Evolutionary conservation across 2,888 invertebrate genomes (phyloP), one percentile per base, ranked within the genome.

Genomic region (Netelia virgata): DNA sequence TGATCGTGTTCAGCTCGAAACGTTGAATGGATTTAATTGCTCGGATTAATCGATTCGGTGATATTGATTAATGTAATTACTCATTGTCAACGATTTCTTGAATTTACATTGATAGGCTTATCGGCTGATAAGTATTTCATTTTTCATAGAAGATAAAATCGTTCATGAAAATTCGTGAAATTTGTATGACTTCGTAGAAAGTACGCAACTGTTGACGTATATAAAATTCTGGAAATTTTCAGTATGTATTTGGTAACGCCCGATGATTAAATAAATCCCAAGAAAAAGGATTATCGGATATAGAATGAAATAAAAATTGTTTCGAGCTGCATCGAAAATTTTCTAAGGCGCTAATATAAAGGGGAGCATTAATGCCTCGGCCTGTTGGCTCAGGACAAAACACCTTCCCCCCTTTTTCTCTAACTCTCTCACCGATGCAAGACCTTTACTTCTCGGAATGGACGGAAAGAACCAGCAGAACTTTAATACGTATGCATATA

Each of bases 341-440:
- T 11, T 59, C 41, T 41, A 50, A 43, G 1, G 16, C 50, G 59
- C 41, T 72, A 66, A 76, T 80, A 68, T 59, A 74, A 68, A 74
- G 68, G 53, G 73, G 61, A 59, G 16, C 72, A 70, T 78, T 55
- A 55, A 72, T 64, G 53, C 72, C 55, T 73, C 72, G 64, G 50
- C 73, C 80, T 59, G 73, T 73, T 80, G 80, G 73, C 23, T 73
- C 66, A 66, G 73, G 68, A 50, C 10, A 68, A 50, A n/a, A 28
- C 3, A 28, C 28, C 6, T 28, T 23, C 23, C 23, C 23, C 2
- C 23, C 3, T 23, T 23, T 23, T 5, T 5, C 28, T 28, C 28
- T 1, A 16, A 11, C 41, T 16, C 61, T 0, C 28, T 6, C 1
- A 16, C 57, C 55, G 64, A 64, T 55, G 36, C 16, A 18, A 55